Percentiles rank a stretch among this genome's conserved stretches.
Evolutionary conservation across 2,113 vertebrate species (phyloP).

Genomic region (Orthonyx spaldingii): DNA sequence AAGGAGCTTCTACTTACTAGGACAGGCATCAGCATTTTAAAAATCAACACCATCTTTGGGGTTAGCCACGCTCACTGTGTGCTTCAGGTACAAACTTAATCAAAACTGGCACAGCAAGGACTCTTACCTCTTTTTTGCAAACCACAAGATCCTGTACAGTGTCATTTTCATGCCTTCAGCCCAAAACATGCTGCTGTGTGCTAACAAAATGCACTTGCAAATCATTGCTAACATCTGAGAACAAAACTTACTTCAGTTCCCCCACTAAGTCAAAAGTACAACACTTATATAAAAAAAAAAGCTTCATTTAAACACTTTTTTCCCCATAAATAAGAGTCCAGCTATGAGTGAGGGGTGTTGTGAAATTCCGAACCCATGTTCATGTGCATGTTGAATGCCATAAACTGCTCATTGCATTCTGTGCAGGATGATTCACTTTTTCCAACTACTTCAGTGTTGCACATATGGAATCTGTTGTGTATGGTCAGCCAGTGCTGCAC

Average conservation of each 20-base stretch:
- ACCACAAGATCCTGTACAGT: neutral
- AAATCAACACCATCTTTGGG: neutral
- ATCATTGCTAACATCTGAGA: neutral
- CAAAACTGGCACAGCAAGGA: neutral
- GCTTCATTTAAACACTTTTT: neutral
- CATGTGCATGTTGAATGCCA: neutral
- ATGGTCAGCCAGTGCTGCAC: neutral
- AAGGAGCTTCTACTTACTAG: neutral
- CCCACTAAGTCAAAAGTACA: neutral
- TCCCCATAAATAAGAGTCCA: neutral
- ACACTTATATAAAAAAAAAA: neutral
- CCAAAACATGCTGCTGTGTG: neutral
- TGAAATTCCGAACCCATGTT: neutral
- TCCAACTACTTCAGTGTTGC: neutral
- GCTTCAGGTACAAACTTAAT: neutral
- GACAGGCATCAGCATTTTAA: neutral
- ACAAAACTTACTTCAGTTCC: neutral
- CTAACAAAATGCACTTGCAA: neutral
- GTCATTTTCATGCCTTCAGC: neutral
- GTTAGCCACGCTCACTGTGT: neutral
- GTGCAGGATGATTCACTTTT: constrained; percentile 47
- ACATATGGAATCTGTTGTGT: constrained; percentile 24
- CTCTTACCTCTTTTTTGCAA: neutral
- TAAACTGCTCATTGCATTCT: neutral
- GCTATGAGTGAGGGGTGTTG: neutral